These are phyloP conservation scores for Leptodactylus fuscus DNA, from an alignment of 2,113 vertebrate genomes.

Conservation along the genomic window DNA sequence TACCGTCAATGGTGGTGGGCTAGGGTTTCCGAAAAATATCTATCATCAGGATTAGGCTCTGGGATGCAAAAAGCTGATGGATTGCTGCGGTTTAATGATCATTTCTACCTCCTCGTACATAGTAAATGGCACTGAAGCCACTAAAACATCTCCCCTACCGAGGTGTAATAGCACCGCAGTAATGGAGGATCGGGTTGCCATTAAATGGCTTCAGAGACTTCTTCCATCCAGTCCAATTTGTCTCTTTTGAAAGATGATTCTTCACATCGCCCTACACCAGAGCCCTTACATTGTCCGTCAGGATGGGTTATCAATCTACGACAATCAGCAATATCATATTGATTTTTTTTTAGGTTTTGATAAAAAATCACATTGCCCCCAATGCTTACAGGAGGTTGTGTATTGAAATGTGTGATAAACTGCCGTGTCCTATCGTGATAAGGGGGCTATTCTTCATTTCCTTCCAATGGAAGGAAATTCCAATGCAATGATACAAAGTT, in stretches of 20 bases:
- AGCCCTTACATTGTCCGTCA: background rate
- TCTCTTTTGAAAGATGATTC: background rate
- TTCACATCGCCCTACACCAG: conserved; percentile 6
- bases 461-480: background rate
- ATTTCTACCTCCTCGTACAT: too few species aligned
- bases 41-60: too few species aligned
- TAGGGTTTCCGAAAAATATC: too few species aligned
- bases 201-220: background rate
- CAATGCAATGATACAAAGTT: background rate
- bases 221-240: background rate
- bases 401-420: background rate
- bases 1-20: too few species aligned
- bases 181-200: background rate
- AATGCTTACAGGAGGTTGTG: conserved; percentile 1
- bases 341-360: conserved; percentile 18
- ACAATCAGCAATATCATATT: conserved; percentile 17
- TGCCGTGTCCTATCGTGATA: background rate
- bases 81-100: too few species aligned
- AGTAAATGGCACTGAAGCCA: too few species aligned
- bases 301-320: background rate
- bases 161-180: background rate
- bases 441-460: background rate
- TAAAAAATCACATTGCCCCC: background rate
- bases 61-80: too few species aligned
- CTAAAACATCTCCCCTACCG: background rate